phyloP scores from a whole-genome alignment of 2,888 invertebrate species.

The Epistrophella euchroma region DNA sequence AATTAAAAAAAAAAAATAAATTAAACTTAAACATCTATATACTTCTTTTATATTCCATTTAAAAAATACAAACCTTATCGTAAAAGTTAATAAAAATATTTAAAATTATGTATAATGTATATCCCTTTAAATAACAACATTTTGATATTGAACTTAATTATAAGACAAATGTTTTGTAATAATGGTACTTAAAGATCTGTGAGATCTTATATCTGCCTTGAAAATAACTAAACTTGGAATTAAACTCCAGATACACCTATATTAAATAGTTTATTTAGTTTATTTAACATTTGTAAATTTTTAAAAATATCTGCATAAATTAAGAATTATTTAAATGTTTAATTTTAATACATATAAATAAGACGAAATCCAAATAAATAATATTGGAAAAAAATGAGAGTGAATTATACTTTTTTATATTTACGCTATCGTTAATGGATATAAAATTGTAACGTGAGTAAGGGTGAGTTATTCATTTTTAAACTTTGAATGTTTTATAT shows the following conservation, averaged over 20 bases:
- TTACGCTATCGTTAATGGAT: not conserved
- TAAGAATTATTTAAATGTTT: constrained; percentile 53
- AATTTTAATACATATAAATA: constrained; percentile 22
- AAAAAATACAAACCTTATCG: not conserved
- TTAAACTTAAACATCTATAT: too few species aligned
- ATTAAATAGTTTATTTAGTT: constrained; percentile 19
- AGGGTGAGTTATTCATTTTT: too few species aligned
- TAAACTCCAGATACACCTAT: not conserved
- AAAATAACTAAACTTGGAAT: not conserved
- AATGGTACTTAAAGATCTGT: constrained; percentile 43
- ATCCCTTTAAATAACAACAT: constrained; percentile 20
- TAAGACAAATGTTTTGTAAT: constrained; percentile 37
- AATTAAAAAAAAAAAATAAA: too few species aligned
- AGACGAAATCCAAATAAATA: constrained; percentile 52
- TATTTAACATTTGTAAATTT: constrained; percentile 44
- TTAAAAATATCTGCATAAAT: constrained; percentile 24
- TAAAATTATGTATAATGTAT: not conserved
- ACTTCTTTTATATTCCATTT: not conserved
- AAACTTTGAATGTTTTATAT: too few species aligned
- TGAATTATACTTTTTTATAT: not conserved
- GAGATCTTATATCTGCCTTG: constrained; percentile 19
- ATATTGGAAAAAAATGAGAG: constrained; percentile 17
- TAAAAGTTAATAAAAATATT: not conserved
- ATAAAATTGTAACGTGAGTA: too few species aligned
- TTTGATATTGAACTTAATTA: not conserved